These are phyloP conservation scores for Drosophila miranda DNA, from an alignment of 1,140 invertebrate species.

Conservation along the genomic window DNA sequence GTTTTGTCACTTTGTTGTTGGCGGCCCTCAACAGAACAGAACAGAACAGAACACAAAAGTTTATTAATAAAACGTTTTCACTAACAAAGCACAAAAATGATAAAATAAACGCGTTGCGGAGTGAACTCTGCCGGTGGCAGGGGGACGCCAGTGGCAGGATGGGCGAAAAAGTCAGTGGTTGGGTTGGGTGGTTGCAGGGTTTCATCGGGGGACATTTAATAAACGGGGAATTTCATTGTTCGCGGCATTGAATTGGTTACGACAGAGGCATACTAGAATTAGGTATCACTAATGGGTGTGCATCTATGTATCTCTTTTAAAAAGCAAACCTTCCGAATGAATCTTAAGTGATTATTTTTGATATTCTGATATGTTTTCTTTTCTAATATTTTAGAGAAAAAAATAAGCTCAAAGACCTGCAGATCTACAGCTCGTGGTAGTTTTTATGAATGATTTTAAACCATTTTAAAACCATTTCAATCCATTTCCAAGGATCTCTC, in stretches of 20 bases:
- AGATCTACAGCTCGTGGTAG: too few species aligned
- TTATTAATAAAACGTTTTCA: conserved; percentile 57
- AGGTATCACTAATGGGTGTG: not conserved
- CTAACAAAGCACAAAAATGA: conserved; percentile 58
- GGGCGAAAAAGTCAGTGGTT: not conserved
- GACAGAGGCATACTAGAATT: conserved; percentile 9
- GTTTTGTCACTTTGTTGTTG: conserved; percentile 13
- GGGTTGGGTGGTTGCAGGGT: too few species aligned
- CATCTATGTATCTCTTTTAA: not conserved
- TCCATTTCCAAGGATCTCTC: too few species aligned
- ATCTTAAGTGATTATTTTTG: too few species aligned
- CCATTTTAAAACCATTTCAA: too few species aligned
- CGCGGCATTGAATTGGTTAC: conserved; percentile 26
- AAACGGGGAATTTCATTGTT: conserved; percentile 30
- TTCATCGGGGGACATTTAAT: too few species aligned
- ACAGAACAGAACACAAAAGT: conserved; percentile 33
- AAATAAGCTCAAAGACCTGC: too few species aligned
- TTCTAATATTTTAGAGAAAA: too few species aligned
- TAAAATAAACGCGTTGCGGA: conserved; percentile 68
- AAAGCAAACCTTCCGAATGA: not conserved
- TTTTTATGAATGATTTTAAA: too few species aligned
- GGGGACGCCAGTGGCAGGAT: not conserved
- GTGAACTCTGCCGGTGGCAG: conserved; percentile 27
- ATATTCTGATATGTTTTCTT: too few species aligned
- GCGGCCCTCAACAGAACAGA: conserved; percentile 9